Base-by-base conservation (phyloP, 23 tunicate species). In the Trididemnum clinides region DNA sequence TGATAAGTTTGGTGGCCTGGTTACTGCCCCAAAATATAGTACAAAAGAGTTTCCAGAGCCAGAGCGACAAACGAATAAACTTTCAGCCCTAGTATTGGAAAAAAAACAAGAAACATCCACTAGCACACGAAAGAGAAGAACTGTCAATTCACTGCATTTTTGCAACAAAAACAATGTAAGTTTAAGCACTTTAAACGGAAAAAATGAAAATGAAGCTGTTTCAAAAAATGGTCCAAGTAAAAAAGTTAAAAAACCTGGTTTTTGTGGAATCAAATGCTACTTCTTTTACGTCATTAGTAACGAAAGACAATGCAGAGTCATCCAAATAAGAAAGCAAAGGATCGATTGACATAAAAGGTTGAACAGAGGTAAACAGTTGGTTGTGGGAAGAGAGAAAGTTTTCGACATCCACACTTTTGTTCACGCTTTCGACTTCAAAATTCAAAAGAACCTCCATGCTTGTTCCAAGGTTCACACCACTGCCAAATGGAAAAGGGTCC, bases 281-380 rank as follows among this genome's bases (percentile, higher is more conserved):
- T 51, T 34, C 2, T 2, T 6, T 7, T 7, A 78, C 36, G 19
- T 15, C 10, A 7, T 7, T n/a, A 50, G 2, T 28, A 1, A 15
- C 31, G 25, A 50, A 33, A 21, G 22, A 4, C 25, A 54, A 10
- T 51, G 27, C 36, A 33, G 29, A 35, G 66, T 78, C 83, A 33
- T 78, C 83, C 23, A 78, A 28, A 18, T 4, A 2, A 2, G 65
- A 33, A 2, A 78, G 28, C 21, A 78, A 5, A 4, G 83, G 83
- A 51, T 78, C 83, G 25, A 33, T 78, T 10, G 83, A 78, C 2
- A 10, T 51, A 27, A 28, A 78, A 50, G 38, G 37, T 51, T 54
- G 65, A 51, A 78, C 3, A 22, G 71, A 63, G 23, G 66, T 59
- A 12, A 7, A 2, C 28, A 29, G 36, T 4, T 27, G 30, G 3